These are phyloP conservation scores for Lophius piscatorius DNA, from an alignment of 2,113 vertebrate genomes.

Conservation along the genomic window DNA sequence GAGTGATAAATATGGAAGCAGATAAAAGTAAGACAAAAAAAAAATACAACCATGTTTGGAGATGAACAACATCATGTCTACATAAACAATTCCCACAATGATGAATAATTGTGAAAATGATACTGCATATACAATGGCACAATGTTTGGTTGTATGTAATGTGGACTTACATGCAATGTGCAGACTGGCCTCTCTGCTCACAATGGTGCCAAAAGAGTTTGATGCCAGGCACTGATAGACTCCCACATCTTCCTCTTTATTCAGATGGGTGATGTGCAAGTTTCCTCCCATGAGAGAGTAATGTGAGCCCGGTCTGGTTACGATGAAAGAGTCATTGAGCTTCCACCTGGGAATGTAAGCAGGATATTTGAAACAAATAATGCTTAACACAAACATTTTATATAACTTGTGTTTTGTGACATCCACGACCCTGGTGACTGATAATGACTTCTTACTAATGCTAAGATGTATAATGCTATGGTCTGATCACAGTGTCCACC, in stretches of 20 bases:
- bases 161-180: slow-evolving; percentile 94
- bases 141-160: slow-evolving; percentile 15
- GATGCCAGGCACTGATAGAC: slow-evolving; percentile 93
- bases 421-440: neutral
- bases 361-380: slow-evolving; percentile 8
- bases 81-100: no score
- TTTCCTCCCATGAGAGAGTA: slow-evolving; percentile 88
- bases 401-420: neutral
- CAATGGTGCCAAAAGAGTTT: slow-evolving; percentile 90
- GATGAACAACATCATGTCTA: no score
- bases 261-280: slow-evolving; percentile 90
- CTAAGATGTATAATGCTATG: no score
- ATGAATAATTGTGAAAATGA: no score
- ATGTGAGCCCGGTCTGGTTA: slow-evolving; percentile 84
- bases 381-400: no score
- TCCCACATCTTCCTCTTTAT: slow-evolving; percentile 88
- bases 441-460: neutral
- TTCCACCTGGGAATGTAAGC: slow-evolving; percentile 87
- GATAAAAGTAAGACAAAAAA: neutral
- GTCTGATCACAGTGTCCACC: no score
- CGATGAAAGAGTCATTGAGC: slow-evolving; percentile 88
- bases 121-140: neutral
- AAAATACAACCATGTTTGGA: no score
- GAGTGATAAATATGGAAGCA: neutral
- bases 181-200: slow-evolving; percentile 92